Evolutionary conservation across 1,140 invertebrate genomes (phyloP).

Genomic region (Cherax destructor): DNA sequence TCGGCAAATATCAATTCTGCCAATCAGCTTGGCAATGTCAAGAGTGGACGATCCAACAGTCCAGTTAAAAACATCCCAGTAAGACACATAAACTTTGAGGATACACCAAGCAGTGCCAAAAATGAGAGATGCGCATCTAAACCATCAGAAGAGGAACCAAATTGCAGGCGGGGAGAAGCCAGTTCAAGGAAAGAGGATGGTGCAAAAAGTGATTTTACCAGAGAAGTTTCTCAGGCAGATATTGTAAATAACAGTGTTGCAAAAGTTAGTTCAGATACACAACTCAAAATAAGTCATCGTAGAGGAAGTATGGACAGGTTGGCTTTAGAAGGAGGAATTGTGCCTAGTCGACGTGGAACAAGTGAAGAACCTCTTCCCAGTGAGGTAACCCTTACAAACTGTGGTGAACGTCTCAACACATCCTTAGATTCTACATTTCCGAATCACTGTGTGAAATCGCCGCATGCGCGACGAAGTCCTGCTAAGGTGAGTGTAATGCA

Average conservation of each 20-base stretch:
- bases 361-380: conserved; percentile 10
- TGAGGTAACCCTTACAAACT: conserved; percentile 5
- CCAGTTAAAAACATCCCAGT: conserved; percentile 30
- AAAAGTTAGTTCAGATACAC: conserved; percentile 10
- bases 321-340: conserved; percentile 16
- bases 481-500: conserved; percentile 34
- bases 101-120: conserved; percentile 6
- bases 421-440: conserved; percentile 27
- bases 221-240: conserved; percentile 7
- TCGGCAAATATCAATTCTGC: not conserved
- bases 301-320: conserved; percentile 37
- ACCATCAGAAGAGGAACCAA: conserved; percentile 25
- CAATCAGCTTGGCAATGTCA: conserved; percentile 2
- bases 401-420: conserved; percentile 32
- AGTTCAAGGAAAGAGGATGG: conserved; percentile 33
- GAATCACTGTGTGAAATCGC: conserved; percentile 46
- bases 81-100: conserved; percentile 33
- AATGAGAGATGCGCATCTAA: conserved; percentile 24
- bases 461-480: conserved; percentile 44
- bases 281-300: conserved; percentile 12
- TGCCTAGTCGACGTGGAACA: conserved; percentile 9
- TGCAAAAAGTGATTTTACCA: conserved; percentile 10
- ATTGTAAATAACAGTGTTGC: conserved; percentile 22
- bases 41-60: conserved; percentile 36
- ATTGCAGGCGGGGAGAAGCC: conserved; percentile 16